A percentile compares a stretch with the other conserved stretches of the same genome.
These are phyloP conservation scores for Cardiocondyla obscurior DNA, from an alignment of 1,140 invertebrate genomes.

Conservation along the genomic window DNA sequence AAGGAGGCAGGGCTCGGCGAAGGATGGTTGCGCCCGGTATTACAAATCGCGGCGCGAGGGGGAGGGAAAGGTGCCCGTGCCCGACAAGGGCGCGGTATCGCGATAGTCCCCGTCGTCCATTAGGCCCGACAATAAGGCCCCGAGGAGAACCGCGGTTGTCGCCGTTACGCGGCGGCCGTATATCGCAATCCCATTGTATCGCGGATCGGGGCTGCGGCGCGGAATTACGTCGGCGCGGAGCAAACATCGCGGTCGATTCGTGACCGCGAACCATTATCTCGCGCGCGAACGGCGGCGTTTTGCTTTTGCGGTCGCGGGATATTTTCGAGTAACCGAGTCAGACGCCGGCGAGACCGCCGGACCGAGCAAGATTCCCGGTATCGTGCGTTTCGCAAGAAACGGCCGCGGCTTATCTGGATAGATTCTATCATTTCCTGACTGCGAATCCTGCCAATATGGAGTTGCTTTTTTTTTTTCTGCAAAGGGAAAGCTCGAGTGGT, in stretches of 20 bases:
- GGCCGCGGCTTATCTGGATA: neutral
- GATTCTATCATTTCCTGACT: constrained; percentile 2
- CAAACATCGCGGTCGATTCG: constrained; percentile 24
- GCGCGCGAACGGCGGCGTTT: constrained; percentile 9
- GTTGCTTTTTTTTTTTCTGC: neutral
- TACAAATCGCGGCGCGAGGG: constrained; percentile 21
- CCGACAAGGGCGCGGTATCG: constrained; percentile 24
- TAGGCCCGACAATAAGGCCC: constrained; percentile 47
- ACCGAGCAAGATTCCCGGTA: neutral
- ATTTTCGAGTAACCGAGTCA: constrained; percentile 16
- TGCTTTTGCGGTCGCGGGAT: constrained; percentile 16
- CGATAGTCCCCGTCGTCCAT: constrained; percentile 36
- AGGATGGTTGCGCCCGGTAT: constrained; percentile 46
- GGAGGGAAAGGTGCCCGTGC: neutral
- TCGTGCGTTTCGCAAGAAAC: neutral
- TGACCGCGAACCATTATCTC: constrained; percentile 31
- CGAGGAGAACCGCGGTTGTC: constrained; percentile 16
- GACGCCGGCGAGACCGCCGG: neutral
- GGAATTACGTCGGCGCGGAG: neutral
- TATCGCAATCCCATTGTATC: constrained; percentile 57
- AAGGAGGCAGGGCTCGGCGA: constrained; percentile 38
- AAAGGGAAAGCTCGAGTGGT: neutral
- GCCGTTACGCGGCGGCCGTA: constrained; percentile 41
- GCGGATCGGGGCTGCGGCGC: constrained; percentile 39
- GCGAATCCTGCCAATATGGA: neutral